Conservation (phyloP, 2,888 invertebrate species). For the Prosopocoilus inquinatus region DNA sequence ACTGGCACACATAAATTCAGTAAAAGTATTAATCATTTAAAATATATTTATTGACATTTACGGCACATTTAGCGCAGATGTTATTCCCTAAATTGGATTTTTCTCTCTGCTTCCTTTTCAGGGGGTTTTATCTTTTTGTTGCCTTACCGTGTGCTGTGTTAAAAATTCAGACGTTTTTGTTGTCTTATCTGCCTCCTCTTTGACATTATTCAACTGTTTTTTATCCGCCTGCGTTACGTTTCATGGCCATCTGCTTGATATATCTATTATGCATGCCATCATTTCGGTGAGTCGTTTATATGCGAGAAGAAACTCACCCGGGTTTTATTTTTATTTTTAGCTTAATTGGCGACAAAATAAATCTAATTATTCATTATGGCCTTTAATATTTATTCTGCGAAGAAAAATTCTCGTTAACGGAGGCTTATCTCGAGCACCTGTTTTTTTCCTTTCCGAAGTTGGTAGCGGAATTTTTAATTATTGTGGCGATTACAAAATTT, state of each 20-base stretch:
- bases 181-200: not conserved
- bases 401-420: no score
- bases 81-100: not conserved
- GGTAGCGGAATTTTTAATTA: no score
- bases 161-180: no score
- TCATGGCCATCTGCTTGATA: slow-evolving; percentile 14
- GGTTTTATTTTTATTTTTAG: slow-evolving; percentile 4
- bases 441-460: no score
- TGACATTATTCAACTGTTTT: slow-evolving; percentile 13
- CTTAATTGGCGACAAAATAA: slow-evolving; percentile 7
- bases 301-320: slow-evolving; percentile 5
- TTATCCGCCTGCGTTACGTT: slow-evolving; percentile 7
- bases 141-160: not conserved
- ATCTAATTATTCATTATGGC: slow-evolving; percentile 7
- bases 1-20: no score
- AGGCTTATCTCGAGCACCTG: no score
- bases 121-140: not conserved
- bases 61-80: not conserved
- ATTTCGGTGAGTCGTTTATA: slow-evolving; percentile 11
- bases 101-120: not conserved
- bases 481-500: no score
- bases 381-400: not conserved
- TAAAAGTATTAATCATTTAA: no score
- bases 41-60: no score
- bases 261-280: slow-evolving; percentile 15